Percentiles rank a stretch among this genome's conserved stretches.
These are phyloP conservation scores for Terrapene triunguis DNA, from an alignment of 2,113 vertebrate genomes.

Conservation along the genomic window DNA sequence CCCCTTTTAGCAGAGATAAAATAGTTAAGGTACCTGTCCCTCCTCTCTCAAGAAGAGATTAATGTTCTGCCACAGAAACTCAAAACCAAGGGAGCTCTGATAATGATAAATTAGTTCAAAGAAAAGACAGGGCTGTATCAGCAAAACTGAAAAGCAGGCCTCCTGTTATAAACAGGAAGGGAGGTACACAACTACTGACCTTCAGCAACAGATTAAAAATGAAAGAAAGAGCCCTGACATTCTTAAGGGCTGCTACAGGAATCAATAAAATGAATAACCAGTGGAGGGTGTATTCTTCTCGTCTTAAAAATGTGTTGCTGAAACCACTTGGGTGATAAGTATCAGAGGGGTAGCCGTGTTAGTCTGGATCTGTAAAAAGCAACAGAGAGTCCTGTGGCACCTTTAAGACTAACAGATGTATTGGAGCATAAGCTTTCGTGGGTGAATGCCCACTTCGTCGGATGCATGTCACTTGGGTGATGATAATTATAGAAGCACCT, in stretches of 20 bases:
- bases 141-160: constrained; percentile 9
- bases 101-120: constrained; percentile 14
- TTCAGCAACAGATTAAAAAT: constrained; percentile 34
- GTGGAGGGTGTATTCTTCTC: constrained; percentile 15
- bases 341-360: too few species aligned
- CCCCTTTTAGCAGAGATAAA: background rate
- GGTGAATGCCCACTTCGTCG: too few species aligned
- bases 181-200: background rate
- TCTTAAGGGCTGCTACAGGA: background rate
- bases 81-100: background rate
- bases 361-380: too few species aligned
- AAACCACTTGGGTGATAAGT: background rate
- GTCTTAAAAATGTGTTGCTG: constrained; percentile 3
- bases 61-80: background rate
- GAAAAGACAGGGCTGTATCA: background rate
- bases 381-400: too few species aligned
- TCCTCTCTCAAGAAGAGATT: background rate
- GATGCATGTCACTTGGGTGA: background rate
- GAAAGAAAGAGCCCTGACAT: background rate
- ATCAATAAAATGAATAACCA: constrained; percentile 14
- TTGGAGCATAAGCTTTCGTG: too few species aligned
- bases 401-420: too few species aligned
- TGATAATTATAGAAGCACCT: background rate
- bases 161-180: background rate
- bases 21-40: background rate